phyloP scores from a whole-genome alignment of 53 echinoderm and acorn worm genomes.

The Arbacia lixula region DNA sequence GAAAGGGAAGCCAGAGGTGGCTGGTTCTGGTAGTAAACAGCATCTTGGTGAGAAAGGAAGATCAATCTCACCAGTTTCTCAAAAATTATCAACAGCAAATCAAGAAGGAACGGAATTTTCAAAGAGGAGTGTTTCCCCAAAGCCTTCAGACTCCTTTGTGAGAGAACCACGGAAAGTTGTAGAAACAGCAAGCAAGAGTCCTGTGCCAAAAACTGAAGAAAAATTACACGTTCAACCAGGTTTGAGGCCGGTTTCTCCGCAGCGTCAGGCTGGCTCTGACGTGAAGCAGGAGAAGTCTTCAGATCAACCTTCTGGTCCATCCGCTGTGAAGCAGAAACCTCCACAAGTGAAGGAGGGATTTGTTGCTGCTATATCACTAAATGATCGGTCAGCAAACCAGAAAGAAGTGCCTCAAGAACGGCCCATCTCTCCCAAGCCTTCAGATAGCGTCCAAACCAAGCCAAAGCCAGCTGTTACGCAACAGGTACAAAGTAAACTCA shows the following conservation, averaged over 20 bases:
- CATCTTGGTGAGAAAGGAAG: not conserved
- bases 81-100: constrained; percentile 5
- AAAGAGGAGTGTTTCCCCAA: constrained; percentile 39
- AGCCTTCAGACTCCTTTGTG: constrained; percentile 5
- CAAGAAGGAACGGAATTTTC: constrained; percentile 17
- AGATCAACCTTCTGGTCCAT: not conserved
- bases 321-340: not conserved
- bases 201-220: constrained; percentile 35
- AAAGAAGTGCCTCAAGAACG: constrained; percentile 44
- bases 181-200: constrained; percentile 10
- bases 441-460: not conserved
- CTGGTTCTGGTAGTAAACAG: constrained; percentile 4
- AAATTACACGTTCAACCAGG: constrained; percentile 16
- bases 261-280: constrained; percentile 19
- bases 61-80: constrained; percentile 27
- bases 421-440: constrained; percentile 36
- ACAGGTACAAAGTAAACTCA: constrained; percentile 8
- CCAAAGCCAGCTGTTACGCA: not conserved
- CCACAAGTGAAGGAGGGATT: not conserved
- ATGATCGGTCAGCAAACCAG: constrained; percentile 12
- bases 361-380: not conserved
- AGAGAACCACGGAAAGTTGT: not conserved
- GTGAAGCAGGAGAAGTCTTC: constrained; percentile 21
- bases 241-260: constrained; percentile 17
- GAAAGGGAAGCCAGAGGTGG: constrained; percentile 54